Conservation (phyloP, 2,113 vertebrate genomes). For the Mastomys coucha region DNA sequence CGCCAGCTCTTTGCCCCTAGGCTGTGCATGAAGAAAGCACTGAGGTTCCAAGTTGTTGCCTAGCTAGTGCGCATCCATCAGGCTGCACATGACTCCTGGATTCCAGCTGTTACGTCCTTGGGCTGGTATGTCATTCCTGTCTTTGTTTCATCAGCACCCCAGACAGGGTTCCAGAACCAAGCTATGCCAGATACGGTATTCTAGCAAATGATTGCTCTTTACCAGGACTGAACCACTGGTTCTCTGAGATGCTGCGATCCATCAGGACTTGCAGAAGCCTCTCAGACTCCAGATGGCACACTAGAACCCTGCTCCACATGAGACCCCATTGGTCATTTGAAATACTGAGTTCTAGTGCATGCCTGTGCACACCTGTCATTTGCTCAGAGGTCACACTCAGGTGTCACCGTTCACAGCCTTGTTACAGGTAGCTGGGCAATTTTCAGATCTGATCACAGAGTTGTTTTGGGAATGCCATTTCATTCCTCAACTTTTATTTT, state of each 20-base stretch:
- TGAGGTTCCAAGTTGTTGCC: background rate
- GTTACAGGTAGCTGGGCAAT: background rate
- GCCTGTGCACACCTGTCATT: background rate
- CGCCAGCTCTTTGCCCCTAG: too few species aligned
- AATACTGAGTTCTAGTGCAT: background rate
- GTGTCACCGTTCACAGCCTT: rapidly evolving
- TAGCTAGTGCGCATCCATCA: too few species aligned
- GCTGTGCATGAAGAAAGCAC: background rate
- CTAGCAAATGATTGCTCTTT: background rate
- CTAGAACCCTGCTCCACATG: background rate
- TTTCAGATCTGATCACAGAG: conserved; percentile 6
- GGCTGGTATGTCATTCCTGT: background rate
- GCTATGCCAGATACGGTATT: background rate
- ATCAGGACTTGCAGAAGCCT: background rate
- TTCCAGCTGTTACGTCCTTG: background rate
- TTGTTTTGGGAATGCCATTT: conserved; percentile 49
- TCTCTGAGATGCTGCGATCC: background rate
- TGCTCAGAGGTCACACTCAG: background rate
- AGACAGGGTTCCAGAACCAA: background rate
- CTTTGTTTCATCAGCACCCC: background rate
- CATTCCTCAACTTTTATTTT: conserved; percentile 58
- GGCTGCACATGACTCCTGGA: too few species aligned
- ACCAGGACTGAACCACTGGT: background rate
- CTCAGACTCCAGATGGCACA: background rate
- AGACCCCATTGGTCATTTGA: background rate